phyloP scores from a whole-genome alignment of 1,140 invertebrate species.

The Macrobrachium rosenbergii region DNA sequence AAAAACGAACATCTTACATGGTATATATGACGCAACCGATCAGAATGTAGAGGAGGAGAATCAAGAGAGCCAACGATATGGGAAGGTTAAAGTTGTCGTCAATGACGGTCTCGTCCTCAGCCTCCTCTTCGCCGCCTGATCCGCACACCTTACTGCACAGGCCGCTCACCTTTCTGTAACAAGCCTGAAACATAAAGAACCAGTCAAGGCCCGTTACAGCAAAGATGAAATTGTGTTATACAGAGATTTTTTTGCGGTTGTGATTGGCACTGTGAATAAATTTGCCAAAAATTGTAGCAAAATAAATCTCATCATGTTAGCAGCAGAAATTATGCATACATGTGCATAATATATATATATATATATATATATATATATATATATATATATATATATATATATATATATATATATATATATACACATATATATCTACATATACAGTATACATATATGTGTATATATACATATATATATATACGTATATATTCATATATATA shows the following conservation, averaged over 20 bases:
- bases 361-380: no score
- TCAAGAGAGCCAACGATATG: slow-evolving; percentile 85
- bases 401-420: no score
- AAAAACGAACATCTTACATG: slow-evolving; percentile 47
- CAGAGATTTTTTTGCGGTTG: no score
- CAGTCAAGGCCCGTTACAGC: background rate
- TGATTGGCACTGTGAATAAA: no score
- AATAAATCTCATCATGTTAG: no score
- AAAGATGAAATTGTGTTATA: background rate
- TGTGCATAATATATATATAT: no score
- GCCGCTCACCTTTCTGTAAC: background rate
- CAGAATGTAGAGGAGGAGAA: slow-evolving; percentile 87
- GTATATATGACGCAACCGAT: slow-evolving; percentile 80
- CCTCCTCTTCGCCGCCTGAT: slow-evolving; percentile 68
- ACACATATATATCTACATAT: no score
- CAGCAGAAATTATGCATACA: no score
- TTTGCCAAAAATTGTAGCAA: no score
- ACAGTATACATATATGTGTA: background rate
- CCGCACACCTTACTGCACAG: background rate
- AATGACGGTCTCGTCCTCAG: slow-evolving; percentile 73
- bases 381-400: no score
- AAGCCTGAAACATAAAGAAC: background rate
- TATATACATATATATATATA: no score
- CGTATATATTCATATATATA: no score
- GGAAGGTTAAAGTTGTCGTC: slow-evolving; percentile 96